These are phyloP conservation scores for Cynaeus angustus DNA, from an alignment of 2,888 invertebrate species.

Conservation along the genomic window DNA sequence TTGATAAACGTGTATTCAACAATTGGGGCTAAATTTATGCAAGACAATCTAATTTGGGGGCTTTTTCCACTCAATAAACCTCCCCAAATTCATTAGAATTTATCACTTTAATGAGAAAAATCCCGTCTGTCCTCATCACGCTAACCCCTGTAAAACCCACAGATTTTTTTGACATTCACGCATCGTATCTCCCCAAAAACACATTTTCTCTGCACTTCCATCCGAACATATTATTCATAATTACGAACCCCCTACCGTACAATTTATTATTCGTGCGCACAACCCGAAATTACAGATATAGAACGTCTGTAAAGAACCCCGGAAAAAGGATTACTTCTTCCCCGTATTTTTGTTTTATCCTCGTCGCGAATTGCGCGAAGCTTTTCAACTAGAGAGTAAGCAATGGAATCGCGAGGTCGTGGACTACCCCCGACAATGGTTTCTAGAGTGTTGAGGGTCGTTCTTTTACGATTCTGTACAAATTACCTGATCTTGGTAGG, in stretches of 20 bases:
- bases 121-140: neutral
- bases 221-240: constrained; percentile 23
- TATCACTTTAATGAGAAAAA: constrained; percentile 13
- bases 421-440: constrained; percentile 25
- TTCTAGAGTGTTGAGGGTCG: constrained; percentile 33
- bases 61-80: constrained; percentile 16
- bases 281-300: constrained; percentile 13
- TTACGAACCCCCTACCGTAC: constrained; percentile 7
- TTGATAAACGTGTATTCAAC: too few species aligned
- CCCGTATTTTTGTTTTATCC: constrained; percentile 30
- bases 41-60: constrained; percentile 10
- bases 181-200: constrained; percentile 12
- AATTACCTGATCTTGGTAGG: constrained; percentile 31
- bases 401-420: constrained; percentile 12
- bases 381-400: constrained; percentile 31
- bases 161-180: constrained; percentile 16
- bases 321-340: constrained; percentile 28
- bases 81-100: constrained; percentile 9
- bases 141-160: neutral
- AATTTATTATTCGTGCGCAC: constrained; percentile 20
- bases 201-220: constrained; percentile 2
- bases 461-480: constrained; percentile 33
- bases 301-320: constrained; percentile 1
- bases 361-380: constrained; percentile 20
- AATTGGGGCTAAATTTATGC: neutral